phyloP scores from a whole-genome alignment of 2,113 vertebrate species.

The Oncorhynchus tshawytscha region DNA sequence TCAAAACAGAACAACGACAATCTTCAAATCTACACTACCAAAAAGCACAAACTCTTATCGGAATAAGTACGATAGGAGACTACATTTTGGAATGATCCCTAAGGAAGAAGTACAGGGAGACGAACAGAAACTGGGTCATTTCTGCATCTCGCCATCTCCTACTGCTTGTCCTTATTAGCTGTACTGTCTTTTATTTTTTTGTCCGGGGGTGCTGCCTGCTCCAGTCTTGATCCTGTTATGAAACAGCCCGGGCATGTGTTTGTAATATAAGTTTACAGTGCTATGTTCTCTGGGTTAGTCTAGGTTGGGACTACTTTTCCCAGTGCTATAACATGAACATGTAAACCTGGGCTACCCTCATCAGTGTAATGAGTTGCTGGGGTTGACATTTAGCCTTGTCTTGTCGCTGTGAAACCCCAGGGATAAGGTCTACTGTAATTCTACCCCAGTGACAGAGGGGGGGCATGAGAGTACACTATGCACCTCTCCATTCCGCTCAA shows the following conservation, averaged over 20 bases:
- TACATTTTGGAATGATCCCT: slow-evolving; percentile 57
- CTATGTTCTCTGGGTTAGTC: slow-evolving; percentile 1
- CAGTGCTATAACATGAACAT: slow-evolving; percentile 18
- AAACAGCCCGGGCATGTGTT: slow-evolving; percentile 60
- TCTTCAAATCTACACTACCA: too few species aligned
- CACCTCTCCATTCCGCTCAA: slow-evolving; percentile 1
- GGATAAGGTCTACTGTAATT: slow-evolving; percentile 37
- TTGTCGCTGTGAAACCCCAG: slow-evolving; percentile 41
- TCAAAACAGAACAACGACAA: too few species aligned
- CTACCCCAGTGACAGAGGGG: slow-evolving; percentile 28
- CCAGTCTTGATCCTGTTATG: slow-evolving; percentile 66
- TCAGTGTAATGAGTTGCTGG: neutral
- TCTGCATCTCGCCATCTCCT: slow-evolving; percentile 54
- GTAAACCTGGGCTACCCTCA: slow-evolving; percentile 15
- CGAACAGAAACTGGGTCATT: slow-evolving; percentile 67
- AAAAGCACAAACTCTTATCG: too few species aligned
- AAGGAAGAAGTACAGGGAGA: slow-evolving; percentile 33
- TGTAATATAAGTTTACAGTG: slow-evolving; percentile 53
- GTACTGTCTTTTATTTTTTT: slow-evolving; percentile 54
- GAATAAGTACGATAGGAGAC: too few species aligned
- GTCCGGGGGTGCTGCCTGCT: slow-evolving; percentile 42
- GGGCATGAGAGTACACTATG: slow-evolving; percentile 7
- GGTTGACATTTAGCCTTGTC: slow-evolving; percentile 46
- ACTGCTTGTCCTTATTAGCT: slow-evolving; percentile 68
- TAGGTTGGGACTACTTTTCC: slow-evolving; percentile 12